Percentiles rank a stretch among this genome's conserved stretches.
These are phyloP conservation scores for Catharus bicknelli DNA, from an alignment of 2,113 vertebrate genomes.

Conservation along the genomic window DNA sequence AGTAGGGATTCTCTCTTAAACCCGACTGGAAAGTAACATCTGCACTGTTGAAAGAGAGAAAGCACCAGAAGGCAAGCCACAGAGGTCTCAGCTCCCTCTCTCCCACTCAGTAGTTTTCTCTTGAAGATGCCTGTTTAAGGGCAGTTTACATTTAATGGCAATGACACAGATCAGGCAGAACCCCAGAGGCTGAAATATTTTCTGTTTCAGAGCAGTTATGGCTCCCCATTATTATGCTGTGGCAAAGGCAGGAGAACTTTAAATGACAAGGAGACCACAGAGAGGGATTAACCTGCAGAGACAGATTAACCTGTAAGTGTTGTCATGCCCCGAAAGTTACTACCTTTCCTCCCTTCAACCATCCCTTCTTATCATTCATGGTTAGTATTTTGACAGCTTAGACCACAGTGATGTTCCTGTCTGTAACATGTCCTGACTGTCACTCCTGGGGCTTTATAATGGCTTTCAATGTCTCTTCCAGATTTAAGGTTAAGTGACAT, in stretches of 20 bases:
- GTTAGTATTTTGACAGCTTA: background rate
- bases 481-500: background rate
- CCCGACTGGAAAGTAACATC: conserved; percentile 60
- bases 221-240: background rate
- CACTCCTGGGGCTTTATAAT: background rate
- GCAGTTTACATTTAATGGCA: background rate
- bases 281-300: background rate
- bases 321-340: background rate
- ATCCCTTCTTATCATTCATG: background rate
- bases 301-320: background rate
- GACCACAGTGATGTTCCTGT: background rate
- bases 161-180: background rate
- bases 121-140: conserved; percentile 28
- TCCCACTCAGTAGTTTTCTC: background rate
- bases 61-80: conserved; percentile 28
- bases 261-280: background rate
- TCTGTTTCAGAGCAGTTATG: background rate
- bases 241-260: background rate
- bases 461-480: background rate
- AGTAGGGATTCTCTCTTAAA: conserved; percentile 68
- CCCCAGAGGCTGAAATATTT: background rate
- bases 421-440: background rate
- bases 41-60: conserved; percentile 54
- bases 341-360: background rate
- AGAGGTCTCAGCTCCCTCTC: conserved; percentile 9